Base-by-base conservation (phyloP, 2,888 invertebrate genomes). In the Phoronis australis region DNA sequence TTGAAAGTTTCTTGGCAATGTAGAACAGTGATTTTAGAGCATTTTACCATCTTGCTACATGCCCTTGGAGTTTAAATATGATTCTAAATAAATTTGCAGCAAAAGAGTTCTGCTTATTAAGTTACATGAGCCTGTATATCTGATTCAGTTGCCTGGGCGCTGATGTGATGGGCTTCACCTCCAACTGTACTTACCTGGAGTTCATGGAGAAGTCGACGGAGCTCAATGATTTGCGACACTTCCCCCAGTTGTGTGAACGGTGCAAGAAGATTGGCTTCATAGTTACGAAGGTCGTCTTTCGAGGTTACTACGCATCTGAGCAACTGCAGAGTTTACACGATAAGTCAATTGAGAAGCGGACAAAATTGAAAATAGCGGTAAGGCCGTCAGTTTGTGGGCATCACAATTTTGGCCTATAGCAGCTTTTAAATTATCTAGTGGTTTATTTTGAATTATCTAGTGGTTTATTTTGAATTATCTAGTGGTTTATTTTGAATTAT, bases 71-170 rank as follows among this genome's bases (percentile, higher is more conserved):
- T n/a, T n/a, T n/a, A n/a, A n/a, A n/a, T n/a, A n/a, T n/a, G n/a
- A n/a, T n/a, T n/a, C n/a, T n/a, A n/a, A n/a, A n/a, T n/a, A n/a
- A n/a, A n/a, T n/a, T n/a, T n/a, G n/a, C n/a, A n/a, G n/a, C n/a
- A n/a, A n/a, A n/a, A n/a, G n/a, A n/a, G n/a, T n/a, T n/a, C n/a
- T n/a, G n/a, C n/a, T n/a, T n/a, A n/a, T n/a, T n/a, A n/a, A n/a
- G n/a, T n/a, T n/a, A n/a, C n/a, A n/a, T n/a, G n/a, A n/a, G n/a
- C n/a, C n/a, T n/a, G n/a, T n/a, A n/a, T n/a, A n/a, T n/a, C n/a
- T n/a, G n/a, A n/a, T 62, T 38, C 62, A 72, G 72, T 46, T 72
- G 71, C 56, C 55, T 71, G 3, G 64, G 61, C 60, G 71, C 72
- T 26, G 73, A 73, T 58, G 68, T 70, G 1, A 61, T 72, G 5